Percentiles rank a stretch among this genome's conserved stretches.
Evolutionary conservation across 2,888 invertebrate genomes (phyloP).

Genomic region (Tachina fera): DNA sequence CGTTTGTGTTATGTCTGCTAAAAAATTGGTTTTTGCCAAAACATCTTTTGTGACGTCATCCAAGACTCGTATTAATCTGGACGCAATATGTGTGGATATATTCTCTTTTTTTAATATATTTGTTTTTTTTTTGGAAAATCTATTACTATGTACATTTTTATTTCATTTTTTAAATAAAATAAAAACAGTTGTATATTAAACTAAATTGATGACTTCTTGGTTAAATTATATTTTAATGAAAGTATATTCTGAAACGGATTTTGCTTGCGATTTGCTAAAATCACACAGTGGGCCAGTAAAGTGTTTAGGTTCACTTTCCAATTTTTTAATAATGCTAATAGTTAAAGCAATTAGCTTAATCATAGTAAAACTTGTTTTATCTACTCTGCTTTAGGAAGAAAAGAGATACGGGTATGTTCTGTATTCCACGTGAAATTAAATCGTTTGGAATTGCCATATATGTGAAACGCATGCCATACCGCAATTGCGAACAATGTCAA

Average conservation of each 20-base stretch:
- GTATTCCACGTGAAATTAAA: too few species aligned
- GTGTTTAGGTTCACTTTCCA: too few species aligned
- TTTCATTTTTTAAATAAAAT: conserved; percentile 61
- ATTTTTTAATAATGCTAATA: too few species aligned
- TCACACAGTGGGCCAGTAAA: too few species aligned
- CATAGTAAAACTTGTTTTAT: too few species aligned
- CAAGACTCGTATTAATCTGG: conserved; percentile 35
- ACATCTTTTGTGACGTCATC: conserved; percentile 29
- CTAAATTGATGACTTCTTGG: not conserved
- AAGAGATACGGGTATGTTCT: too few species aligned
- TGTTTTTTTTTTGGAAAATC: conserved; percentile 36
- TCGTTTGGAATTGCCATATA: too few species aligned
- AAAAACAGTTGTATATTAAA: conserved; percentile 9
- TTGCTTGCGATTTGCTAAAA: too few species aligned
- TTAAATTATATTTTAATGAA: not conserved
- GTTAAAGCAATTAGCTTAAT: too few species aligned
- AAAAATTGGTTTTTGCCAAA: conserved; percentile 26
- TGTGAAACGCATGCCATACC: too few species aligned
- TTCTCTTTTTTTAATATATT: conserved; percentile 38
- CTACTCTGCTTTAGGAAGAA: too few species aligned
- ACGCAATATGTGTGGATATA: conserved; percentile 41
- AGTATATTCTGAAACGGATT: not conserved
- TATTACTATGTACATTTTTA: conserved; percentile 30
- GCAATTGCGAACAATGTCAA: too few species aligned
- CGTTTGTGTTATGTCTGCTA: conserved; percentile 28